A percentile compares a stretch with the other conserved stretches of the same genome.
phyloP scores from a whole-genome alignment of 2,797 vertebrate species.

The Tokudaia muenninki region DNA sequence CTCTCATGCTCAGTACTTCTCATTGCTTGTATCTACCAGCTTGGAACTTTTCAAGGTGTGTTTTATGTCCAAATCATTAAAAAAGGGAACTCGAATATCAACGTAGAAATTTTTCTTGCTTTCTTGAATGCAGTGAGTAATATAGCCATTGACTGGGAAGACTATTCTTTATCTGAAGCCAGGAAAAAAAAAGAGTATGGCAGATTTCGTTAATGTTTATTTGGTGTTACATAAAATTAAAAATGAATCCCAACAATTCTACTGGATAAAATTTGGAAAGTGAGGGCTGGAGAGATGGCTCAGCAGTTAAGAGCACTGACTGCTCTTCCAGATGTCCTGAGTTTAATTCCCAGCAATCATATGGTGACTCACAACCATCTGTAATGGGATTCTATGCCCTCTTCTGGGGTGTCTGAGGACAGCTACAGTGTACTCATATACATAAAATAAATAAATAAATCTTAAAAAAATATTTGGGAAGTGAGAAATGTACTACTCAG shows the following conservation, averaged over 20 bases:
- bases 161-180: neutral
- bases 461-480: slow-evolving; percentile 21
- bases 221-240: slow-evolving; percentile 54
- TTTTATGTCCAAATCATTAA: neutral
- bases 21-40: neutral
- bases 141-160: slow-evolving; percentile 31
- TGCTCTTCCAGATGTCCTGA: neutral
- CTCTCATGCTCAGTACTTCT: neutral
- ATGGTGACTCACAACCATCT: neutral
- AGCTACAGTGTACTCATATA: neutral
- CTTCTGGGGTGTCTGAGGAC: neutral
- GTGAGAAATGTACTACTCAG: slow-evolving; percentile 6
- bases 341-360: neutral
- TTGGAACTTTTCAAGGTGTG: neutral
- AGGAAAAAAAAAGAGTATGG: slow-evolving; percentile 23
- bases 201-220: neutral
- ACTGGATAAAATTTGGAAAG: slow-evolving; percentile 38
- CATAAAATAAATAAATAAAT: neutral
- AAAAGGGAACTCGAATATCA: neutral
- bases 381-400: neutral
- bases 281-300: neutral
- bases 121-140: neutral
- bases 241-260: slow-evolving; percentile 25
- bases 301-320: neutral
- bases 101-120: slow-evolving; percentile 1